Evolutionary conservation across 2,888 invertebrate genomes (phyloP).

Genomic region (Hypolimnas misippus): DNA sequence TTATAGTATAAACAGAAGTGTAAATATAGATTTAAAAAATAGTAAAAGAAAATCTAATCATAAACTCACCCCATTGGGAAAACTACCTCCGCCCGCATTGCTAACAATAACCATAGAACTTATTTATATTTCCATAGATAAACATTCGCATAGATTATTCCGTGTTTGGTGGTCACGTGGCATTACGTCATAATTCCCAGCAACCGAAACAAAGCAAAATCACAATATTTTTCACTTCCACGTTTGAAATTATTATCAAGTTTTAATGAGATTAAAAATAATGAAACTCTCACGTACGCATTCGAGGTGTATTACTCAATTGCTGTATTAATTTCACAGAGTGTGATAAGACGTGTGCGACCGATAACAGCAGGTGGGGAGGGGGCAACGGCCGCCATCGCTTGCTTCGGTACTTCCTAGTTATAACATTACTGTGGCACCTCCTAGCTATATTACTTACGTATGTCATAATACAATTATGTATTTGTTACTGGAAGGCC

Average conservation of each 20-base stretch:
- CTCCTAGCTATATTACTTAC: background rate
- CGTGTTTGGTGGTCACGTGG: conserved; percentile 20
- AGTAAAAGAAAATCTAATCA: background rate
- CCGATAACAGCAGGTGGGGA: conserved; percentile 47
- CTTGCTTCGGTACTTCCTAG: conserved; percentile 23
- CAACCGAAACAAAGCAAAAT: conserved; percentile 10
- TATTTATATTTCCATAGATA: conserved; percentile 5
- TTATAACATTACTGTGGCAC: background rate
- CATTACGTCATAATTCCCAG: conserved; percentile 19
- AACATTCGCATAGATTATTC: conserved; percentile 4
- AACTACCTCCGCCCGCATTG: conserved; percentile 28
- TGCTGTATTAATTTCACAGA: conserved; percentile 43
- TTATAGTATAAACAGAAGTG: too few relatives aligned
- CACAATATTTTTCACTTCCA: conserved; percentile 18
- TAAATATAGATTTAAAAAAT: too few relatives aligned
- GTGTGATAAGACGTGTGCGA: conserved; percentile 51
- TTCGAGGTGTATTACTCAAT: conserved; percentile 38
- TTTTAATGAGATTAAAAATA: conserved; percentile 28
- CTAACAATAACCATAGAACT: conserved; percentile 32
- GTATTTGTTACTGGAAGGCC: too few relatives aligned
- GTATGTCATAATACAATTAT: background rate
- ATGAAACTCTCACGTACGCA: conserved; percentile 34
- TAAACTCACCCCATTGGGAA: conserved; percentile 34
- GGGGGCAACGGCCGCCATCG: conserved; percentile 48
- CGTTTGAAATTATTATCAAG: conserved; percentile 30